Conservation (phyloP, 1,140 invertebrate genomes). For the Hyles vespertilio region DNA sequence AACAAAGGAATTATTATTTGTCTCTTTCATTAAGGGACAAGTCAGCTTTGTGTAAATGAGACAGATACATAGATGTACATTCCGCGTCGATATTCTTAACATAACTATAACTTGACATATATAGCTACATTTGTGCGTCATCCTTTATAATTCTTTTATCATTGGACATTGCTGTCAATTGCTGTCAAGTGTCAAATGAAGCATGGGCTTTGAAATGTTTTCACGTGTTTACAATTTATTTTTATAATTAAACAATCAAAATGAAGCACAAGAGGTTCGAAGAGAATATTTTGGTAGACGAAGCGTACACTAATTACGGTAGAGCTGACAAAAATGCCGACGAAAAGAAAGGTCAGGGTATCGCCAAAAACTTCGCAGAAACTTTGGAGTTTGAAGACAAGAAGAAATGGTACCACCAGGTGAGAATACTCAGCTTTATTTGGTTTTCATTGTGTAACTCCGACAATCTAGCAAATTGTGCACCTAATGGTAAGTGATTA, state of each 20-base stretch:
- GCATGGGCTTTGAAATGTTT: conserved; percentile 11
- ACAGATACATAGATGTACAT: too few species aligned
- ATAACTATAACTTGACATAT: too few species aligned
- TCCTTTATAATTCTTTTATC: too few species aligned
- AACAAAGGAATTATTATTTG: too few species aligned
- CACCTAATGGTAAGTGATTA: too few species aligned
- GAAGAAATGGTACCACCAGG: conserved; percentile 73
- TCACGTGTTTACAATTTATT: conserved; percentile 17
- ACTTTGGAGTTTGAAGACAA: conserved; percentile 64
- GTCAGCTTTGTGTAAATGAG: too few species aligned
- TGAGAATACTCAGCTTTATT: conserved; percentile 19
- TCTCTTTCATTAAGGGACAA: too few species aligned
- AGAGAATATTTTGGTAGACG: conserved; percentile 69
- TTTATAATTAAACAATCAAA: conserved; percentile 21
- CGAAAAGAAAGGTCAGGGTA: conserved; percentile 61
- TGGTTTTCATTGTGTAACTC: too few species aligned
- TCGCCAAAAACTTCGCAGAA: conserved; percentile 67
- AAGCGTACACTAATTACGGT: conserved; percentile 64
- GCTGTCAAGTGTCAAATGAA: conserved; percentile 6
- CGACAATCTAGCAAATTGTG: too few species aligned
- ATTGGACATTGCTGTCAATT: not conserved
- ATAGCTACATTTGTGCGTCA: too few species aligned
- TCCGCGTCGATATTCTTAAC: too few species aligned
- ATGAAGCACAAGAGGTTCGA: conserved; percentile 75
- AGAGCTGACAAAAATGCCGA: conserved; percentile 62